These are phyloP conservation scores for Meteorus colon DNA, from an alignment of 2,888 invertebrate species.

Conservation along the genomic window DNA sequence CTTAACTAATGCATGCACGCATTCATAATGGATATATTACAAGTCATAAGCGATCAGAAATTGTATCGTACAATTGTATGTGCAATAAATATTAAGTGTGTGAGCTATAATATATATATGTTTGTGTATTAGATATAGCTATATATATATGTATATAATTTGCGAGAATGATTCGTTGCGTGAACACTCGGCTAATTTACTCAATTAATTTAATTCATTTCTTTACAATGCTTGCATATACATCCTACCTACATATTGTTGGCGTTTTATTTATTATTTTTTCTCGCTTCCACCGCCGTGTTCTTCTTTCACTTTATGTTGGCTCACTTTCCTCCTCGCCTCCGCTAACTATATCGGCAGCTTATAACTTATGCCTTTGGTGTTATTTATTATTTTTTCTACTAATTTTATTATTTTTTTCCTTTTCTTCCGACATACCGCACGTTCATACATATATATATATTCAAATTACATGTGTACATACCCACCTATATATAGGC, in stretches of 20 bases:
- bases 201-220: slow-evolving; percentile 70
- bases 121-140: slow-evolving; percentile 3
- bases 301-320: neutral
- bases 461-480: neutral
- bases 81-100: slow-evolving; percentile 8
- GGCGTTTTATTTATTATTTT: slow-evolving; percentile 48
- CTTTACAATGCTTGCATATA: slow-evolving; percentile 59
- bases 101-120: neutral
- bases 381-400: slow-evolving; percentile 31
- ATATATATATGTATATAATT: neutral
- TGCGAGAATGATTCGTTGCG: slow-evolving; percentile 56
- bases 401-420: slow-evolving; percentile 24
- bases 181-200: slow-evolving; percentile 67
- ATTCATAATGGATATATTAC: slow-evolving; percentile 5
- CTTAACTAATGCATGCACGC: slow-evolving; percentile 15
- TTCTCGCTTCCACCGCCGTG: slow-evolving; percentile 38
- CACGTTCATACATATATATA: slow-evolving; percentile 1
- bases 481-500: slow-evolving; percentile 2
- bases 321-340: slow-evolving; percentile 21
- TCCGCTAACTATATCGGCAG: slow-evolving; percentile 14
- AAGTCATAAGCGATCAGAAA: neutral
- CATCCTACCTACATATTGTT: slow-evolving; percentile 24
- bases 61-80: neutral
- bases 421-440: slow-evolving; percentile 4
- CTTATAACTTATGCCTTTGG: slow-evolving; percentile 3